Conservation (phyloP, 2,797 vertebrate species). For the Toxotes lorentzi region DNA sequence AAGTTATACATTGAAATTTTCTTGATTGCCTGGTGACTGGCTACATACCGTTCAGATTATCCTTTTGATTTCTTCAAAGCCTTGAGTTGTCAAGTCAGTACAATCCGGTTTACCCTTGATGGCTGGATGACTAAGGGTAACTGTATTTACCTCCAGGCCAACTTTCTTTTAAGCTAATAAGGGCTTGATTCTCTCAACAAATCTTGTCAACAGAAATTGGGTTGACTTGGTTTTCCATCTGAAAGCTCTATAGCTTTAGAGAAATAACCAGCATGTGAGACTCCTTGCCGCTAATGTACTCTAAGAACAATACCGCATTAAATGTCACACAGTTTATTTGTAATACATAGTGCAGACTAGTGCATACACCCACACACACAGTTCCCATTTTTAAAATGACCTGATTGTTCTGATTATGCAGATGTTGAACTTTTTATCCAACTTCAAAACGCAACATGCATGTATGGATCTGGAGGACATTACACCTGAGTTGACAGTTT, state of each 20-base stretch:
- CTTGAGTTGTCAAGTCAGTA: neutral
- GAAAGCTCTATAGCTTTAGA: neutral
- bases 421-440: neutral
- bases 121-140: neutral
- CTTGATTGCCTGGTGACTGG: neutral
- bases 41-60: slow-evolving; percentile 3
- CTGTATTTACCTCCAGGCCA: neutral
- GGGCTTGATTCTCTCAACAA: neutral
- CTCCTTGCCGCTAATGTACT: neutral
- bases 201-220: neutral
- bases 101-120: neutral
- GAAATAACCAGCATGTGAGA: neutral
- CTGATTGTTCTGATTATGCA: neutral
- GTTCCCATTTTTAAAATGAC: neutral
- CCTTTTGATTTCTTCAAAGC: neutral
- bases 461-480: neutral
- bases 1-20: neutral
- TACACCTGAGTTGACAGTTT: neutral
- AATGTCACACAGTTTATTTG: neutral
- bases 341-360: neutral
- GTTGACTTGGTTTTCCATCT: neutral
- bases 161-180: neutral
- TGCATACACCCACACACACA: neutral
- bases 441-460: neutral
- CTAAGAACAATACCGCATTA: neutral